Conservation (phyloP, 2,113 vertebrate genomes). For the Alces alces region DNA sequence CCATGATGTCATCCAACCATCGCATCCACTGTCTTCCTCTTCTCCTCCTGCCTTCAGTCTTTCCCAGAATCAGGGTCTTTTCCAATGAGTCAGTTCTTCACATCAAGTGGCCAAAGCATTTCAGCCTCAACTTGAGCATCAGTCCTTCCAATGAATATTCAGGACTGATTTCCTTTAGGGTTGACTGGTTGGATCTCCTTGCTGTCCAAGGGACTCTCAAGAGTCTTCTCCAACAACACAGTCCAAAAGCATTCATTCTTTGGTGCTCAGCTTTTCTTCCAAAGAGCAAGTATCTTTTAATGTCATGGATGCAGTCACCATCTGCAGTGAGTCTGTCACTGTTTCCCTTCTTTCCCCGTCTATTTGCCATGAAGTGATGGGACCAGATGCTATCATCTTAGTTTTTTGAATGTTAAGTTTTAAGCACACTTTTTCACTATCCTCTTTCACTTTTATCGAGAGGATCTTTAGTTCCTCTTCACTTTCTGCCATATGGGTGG, state of each 20-base stretch:
- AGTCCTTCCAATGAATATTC: neutral
- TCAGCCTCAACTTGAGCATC: neutral
- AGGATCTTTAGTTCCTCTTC: neutral
- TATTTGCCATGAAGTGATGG: neutral
- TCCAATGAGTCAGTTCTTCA: neutral
- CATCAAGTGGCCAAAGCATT: neutral
- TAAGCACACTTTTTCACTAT: neutral
- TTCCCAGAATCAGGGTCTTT: neutral
- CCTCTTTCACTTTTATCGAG: neutral
- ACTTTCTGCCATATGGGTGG: neutral
- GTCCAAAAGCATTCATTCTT: neutral
- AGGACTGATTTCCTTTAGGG: neutral
- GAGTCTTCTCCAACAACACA: neutral
- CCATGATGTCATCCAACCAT: neutral
- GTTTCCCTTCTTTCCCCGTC: neutral
- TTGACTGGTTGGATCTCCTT: neutral
- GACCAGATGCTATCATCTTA: neutral
- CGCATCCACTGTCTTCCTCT: neutral
- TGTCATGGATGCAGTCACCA: neutral
- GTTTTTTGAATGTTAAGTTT: neutral
- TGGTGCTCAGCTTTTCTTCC: neutral
- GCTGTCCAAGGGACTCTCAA: neutral
- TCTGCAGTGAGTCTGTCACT: neutral
- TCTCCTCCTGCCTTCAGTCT: neutral
- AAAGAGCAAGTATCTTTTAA: neutral